phyloP scores from a whole-genome alignment of 2,888 invertebrate genomes.

The Troilus luridus region DNA sequence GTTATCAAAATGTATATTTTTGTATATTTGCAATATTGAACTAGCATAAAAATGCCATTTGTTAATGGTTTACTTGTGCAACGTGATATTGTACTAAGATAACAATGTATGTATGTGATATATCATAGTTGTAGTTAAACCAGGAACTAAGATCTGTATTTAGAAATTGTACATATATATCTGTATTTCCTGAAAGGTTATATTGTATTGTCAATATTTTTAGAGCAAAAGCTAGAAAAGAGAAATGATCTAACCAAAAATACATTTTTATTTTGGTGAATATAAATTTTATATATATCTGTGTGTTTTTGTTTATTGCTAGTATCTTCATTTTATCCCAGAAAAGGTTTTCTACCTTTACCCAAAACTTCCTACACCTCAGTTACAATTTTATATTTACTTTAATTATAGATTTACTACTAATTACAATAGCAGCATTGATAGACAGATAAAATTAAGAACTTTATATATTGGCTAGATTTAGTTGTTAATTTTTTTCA shows the following conservation, averaged over 20 bases:
- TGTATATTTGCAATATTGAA: conserved; percentile 49
- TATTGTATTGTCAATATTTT: conserved; percentile 39
- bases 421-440: neutral
- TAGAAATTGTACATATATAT: conserved; percentile 37
- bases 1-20: conserved; percentile 58
- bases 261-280: conserved; percentile 49
- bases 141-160: conserved; percentile 26
- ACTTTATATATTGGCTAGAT: too few species aligned
- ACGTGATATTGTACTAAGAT: conserved; percentile 53
- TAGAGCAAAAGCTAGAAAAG: conserved; percentile 29
- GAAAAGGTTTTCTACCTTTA: neutral
- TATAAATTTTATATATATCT: conserved; percentile 40
- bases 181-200: neutral
- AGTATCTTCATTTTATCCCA: neutral
- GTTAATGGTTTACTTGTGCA: conserved; percentile 32
- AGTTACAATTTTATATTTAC: neutral
- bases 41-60: conserved; percentile 21
- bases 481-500: too few species aligned
- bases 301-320: neutral
- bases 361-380: neutral
- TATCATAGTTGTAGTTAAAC: conserved; percentile 38
- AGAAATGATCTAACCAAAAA: conserved; percentile 38
- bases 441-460: neutral
- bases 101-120: conserved; percentile 57
- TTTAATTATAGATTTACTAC: neutral